A percentile compares a stretch with the other conserved stretches of the same genome.
phyloP scores from a whole-genome alignment of 1,140 invertebrate genomes.

The Meteorus sp. region DNA sequence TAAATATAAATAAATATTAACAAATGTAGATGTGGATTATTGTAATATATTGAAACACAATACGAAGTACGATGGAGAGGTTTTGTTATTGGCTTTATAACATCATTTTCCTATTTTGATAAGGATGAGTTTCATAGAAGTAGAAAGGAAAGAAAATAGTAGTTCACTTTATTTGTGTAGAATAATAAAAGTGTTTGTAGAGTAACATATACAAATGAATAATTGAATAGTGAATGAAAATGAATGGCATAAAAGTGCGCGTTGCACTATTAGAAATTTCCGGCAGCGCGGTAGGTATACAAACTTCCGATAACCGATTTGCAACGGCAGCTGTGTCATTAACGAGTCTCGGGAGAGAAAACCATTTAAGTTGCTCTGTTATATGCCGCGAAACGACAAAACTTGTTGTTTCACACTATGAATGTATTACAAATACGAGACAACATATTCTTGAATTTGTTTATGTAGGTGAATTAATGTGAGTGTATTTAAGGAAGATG shows the following conservation, averaged over 20 bases:
- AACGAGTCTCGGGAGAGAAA: slow-evolving; percentile 41
- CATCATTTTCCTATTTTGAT: not conserved
- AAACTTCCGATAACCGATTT: slow-evolving; percentile 24
- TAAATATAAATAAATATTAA: not conserved
- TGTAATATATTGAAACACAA: not conserved
- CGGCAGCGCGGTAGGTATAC: not conserved
- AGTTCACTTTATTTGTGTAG: not conserved
- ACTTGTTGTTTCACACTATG: not conserved
- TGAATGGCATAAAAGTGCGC: slow-evolving; percentile 1
- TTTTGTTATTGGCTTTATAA: too few relatives aligned
- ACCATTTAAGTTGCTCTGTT: slow-evolving; percentile 40
- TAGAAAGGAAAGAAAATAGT: not conserved
- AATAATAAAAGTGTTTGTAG: slow-evolving; percentile 1
- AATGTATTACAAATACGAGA: too few relatives aligned
- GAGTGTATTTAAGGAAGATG: too few relatives aligned
- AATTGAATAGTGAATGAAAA: slow-evolving; percentile 7
- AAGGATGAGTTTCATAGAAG: not conserved
- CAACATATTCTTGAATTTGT: too few relatives aligned
- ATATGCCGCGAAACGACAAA: slow-evolving; percentile 27
- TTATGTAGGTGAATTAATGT: too few relatives aligned
- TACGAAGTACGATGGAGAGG: not conserved
- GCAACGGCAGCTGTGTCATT: slow-evolving; percentile 25
- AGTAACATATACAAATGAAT: slow-evolving; percentile 8
- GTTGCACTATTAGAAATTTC: not conserved
- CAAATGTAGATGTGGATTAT: not conserved